These are phyloP conservation scores for Hirtodrosophila cameraria DNA, from an alignment of 2,888 invertebrate species.

Conservation along the genomic window DNA sequence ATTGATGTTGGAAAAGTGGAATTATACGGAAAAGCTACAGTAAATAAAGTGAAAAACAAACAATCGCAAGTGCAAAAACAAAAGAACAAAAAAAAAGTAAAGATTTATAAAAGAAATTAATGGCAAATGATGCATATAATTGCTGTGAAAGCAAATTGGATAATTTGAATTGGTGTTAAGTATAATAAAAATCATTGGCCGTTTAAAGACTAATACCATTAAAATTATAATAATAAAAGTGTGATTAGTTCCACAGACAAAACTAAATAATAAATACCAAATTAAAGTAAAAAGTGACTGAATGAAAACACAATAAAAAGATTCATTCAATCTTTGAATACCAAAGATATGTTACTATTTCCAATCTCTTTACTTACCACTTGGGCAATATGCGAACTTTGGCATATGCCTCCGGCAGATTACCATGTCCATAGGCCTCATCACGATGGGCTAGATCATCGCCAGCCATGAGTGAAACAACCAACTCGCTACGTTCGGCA, in stretches of 20 bases:
- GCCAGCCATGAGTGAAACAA: constrained; percentile 93
- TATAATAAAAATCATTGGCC: too few species aligned
- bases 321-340: background rate
- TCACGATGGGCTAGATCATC: constrained; percentile 93
- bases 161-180: too few species aligned
- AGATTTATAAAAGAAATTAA: too few species aligned
- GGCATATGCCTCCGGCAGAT: constrained; percentile 92
- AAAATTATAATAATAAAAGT: too few species aligned
- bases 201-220: too few species aligned
- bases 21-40: background rate
- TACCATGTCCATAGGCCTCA: constrained; percentile 90
- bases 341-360: too few species aligned
- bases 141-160: too few species aligned
- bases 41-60: background rate
- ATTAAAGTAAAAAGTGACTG: too few species aligned
- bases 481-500: constrained; percentile 91
- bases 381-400: constrained; percentile 92
- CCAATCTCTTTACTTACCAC: constrained; percentile 87
- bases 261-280: too few species aligned
- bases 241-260: too few species aligned
- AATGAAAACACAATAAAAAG: background rate
- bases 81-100: background rate
- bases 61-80: background rate
- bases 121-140: too few species aligned
- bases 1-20: background rate